A percentile compares a stretch with the other conserved stretches of the same genome.
These are phyloP conservation scores for Dipodomys ordii DNA, from an alignment of 2,113 vertebrate species.

Conservation along the genomic window DNA sequence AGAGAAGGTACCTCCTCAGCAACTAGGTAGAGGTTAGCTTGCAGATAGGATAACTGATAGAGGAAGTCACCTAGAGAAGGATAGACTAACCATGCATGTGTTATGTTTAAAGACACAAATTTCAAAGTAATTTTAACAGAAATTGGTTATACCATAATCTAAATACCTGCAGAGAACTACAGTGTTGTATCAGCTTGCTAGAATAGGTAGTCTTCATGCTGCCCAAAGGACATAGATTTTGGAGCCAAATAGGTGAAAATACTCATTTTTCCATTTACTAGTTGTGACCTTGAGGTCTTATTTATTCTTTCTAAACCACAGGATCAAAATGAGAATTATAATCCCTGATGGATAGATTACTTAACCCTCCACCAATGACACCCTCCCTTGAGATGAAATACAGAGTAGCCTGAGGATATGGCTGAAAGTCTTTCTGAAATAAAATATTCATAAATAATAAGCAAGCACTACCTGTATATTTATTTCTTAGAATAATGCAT, in stretches of 20 bases:
- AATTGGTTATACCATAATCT: background rate
- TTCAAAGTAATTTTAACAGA: background rate
- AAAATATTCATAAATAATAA: slow-evolving; percentile 35
- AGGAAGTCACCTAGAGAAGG: background rate
- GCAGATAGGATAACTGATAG: background rate
- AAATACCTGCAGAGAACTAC: background rate
- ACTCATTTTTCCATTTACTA: background rate
- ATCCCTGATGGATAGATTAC: background rate
- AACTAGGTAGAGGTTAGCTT: background rate
- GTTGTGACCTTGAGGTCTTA: background rate
- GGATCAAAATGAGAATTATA: background rate
- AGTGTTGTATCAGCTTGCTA: background rate
- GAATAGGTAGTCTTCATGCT: background rate
- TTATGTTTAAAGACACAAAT: background rate
- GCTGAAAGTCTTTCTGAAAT: slow-evolving; percentile 8
- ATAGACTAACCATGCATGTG: background rate
- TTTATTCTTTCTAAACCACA: background rate
- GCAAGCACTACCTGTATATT: background rate
- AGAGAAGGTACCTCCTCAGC: background rate
- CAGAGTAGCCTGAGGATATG: background rate
- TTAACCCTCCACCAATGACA: background rate
- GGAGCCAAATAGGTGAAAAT: slow-evolving; percentile 3
- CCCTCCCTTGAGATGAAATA: slow-evolving; percentile 8
- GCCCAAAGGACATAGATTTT: background rate
- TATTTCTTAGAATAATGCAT: background rate